Evolutionary conservation across 2,888 invertebrate genomes (phyloP).

Genomic region (Apamea monoglypha): DNA sequence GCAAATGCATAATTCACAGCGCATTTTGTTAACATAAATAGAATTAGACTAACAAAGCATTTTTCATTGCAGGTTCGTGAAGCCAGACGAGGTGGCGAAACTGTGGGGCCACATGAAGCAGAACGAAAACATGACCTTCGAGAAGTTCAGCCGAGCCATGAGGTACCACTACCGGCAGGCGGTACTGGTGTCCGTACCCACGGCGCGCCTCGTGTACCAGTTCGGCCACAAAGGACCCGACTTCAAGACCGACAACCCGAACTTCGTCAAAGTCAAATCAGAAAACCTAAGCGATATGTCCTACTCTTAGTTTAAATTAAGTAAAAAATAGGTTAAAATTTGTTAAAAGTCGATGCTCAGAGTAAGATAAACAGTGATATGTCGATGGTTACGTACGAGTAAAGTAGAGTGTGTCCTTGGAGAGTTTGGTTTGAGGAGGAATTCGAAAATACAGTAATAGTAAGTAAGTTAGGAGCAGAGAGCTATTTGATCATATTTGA

Average conservation of each 20-base stretch:
- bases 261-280: slow-evolving; percentile 84
- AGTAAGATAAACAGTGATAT: slow-evolving; percentile 67
- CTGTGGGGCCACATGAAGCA: slow-evolving; percentile 96
- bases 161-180: slow-evolving; percentile 95
- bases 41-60: slow-evolving; percentile 56
- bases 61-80: slow-evolving; percentile 92
- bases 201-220: slow-evolving; percentile 94
- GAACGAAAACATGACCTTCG: slow-evolving; percentile 97
- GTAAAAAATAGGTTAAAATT: slow-evolving; percentile 61
- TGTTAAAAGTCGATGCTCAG: slow-evolving; percentile 69
- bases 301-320: slow-evolving; percentile 79
- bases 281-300: slow-evolving; percentile 78
- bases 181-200: slow-evolving; percentile 94
- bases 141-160: slow-evolving; percentile 97
- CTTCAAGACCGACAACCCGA: slow-evolving; percentile 93
- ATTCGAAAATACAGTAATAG: slow-evolving; percentile 68
- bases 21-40: slow-evolving; percentile 55
- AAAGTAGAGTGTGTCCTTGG: slow-evolving; percentile 56
- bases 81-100: slow-evolving; percentile 96
- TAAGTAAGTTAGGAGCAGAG: slow-evolving; percentile 43
- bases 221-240: slow-evolving; percentile 95
- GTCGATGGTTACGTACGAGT: slow-evolving; percentile 58
- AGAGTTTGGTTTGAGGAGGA: slow-evolving; percentile 44
- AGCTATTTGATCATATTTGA: slow-evolving; percentile 33
- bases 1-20: slow-evolving; percentile 54